A percentile compares a stretch with the other conserved stretches of the same genome.
phyloP scores from a whole-genome alignment of 2,888 invertebrate genomes.

The Chelonus formosanus region DNA sequence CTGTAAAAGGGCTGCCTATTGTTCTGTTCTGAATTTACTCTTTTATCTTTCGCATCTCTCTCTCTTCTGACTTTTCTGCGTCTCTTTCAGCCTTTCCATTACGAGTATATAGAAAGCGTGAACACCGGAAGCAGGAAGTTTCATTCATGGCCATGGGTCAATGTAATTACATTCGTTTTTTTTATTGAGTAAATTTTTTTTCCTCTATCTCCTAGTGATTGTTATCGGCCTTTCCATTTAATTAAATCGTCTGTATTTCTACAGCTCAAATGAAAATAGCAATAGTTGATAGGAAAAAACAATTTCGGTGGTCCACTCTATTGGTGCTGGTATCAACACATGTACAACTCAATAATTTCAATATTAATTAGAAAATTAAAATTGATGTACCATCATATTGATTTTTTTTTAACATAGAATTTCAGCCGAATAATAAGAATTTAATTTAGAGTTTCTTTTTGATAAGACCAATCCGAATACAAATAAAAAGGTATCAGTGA shows the following conservation, averaged over 20 bases:
- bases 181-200: conserved; percentile 16
- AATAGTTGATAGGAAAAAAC: too few species aligned
- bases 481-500: too few species aligned
- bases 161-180: conserved; percentile 30
- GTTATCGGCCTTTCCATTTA: conserved; percentile 4
- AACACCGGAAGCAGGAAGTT: conserved; percentile 52
- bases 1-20: conserved; percentile 50
- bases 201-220: conserved; percentile 21
- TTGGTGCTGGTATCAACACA: too few species aligned
- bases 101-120: conserved; percentile 36
- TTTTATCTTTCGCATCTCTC: conserved; percentile 26
- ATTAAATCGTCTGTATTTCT: background rate
- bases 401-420: too few species aligned
- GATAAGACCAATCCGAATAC: too few species aligned
- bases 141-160: conserved; percentile 41
- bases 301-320: too few species aligned
- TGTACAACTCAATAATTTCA: too few species aligned
- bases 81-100: conserved; percentile 12
- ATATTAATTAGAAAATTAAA: too few species aligned
- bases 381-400: too few species aligned
- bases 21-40: conserved; percentile 39
- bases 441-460: too few species aligned
- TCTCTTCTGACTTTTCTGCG: conserved; percentile 20
- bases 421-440: too few species aligned
- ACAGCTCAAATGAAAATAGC: background rate